Base-by-base conservation (phyloP, 2,888 invertebrate species). In the Stictocephala bisonia region DNA sequence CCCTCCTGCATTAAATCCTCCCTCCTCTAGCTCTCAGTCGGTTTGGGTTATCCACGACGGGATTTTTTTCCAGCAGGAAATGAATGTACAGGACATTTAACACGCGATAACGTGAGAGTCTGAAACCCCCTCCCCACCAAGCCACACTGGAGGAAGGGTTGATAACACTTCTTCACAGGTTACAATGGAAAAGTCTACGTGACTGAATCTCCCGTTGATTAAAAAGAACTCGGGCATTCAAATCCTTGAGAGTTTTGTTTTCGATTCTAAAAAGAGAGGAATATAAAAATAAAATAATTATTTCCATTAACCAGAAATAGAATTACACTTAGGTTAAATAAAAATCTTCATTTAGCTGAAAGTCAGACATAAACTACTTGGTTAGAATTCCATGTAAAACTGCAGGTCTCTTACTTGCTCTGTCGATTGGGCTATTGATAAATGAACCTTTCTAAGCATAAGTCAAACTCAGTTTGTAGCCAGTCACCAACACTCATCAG, bases 1-100 rank as follows among this genome's bases (percentile, higher is more conserved):
- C 70, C 70, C 70, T 71, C 48, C 24, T 22, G 44, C 70, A 71
- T 71, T 71, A 71, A 71, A 71, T 58, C 58, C 26, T 53, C 31
- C 11, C 70, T 44, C 58, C 70, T 41, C 40, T 3, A n/a, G n/a
- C n/a, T n/a, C 22, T 20, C 58, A 15, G 35, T 26, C 64, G 41
- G 64, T 64, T 44, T 64, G 26, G 64, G 64, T 64, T 64, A 64
- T 64, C 64, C 64, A 40, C 64, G 64, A 40, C 3, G 35, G 44
- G 4, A 26, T 64, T 64, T 64, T 64, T 44, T 15, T 44, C 64
- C 40, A 44, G 24, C 22, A 20, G 64, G 64, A 64, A 64, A 64
- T 64, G 64, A 64, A 44, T 40, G 44, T 44, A 64, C 64, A 64
- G 44, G 44, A 64, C 64, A 64, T 64, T 64, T 64, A 64, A 64